phyloP scores from a whole-genome alignment of 2,888 invertebrate genomes.

The Scelioninae gen. 2 region DNA sequence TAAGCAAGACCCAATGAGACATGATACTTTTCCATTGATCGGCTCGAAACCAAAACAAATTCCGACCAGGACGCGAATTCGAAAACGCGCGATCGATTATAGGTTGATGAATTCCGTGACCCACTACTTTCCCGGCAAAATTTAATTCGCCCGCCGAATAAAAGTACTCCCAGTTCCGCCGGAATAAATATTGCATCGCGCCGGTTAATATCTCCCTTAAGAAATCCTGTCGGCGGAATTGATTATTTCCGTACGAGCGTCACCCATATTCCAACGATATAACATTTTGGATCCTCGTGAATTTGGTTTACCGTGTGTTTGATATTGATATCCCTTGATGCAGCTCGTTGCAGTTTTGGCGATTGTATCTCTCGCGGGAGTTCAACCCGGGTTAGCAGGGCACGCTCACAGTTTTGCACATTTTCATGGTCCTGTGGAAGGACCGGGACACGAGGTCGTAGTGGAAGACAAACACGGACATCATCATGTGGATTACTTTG shows the following conservation, averaged over 20 bases:
- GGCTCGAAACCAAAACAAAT: conserved; percentile 6
- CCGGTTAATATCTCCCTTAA: conserved; percentile 40
- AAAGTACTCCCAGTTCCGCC: conserved; percentile 3
- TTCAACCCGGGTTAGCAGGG: conserved; percentile 66
- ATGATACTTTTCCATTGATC: too few relatives aligned
- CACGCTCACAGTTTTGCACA: conserved; percentile 73
- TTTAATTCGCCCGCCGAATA: conserved; percentile 9
- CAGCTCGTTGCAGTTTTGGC: conserved; percentile 66
- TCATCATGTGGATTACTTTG: conserved; percentile 68
- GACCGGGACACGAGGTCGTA: conserved; percentile 67
- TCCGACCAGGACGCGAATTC: conserved; percentile 4
- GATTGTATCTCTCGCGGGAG: conserved; percentile 64
- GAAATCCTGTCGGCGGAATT: conserved; percentile 37
- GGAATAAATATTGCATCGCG: conserved; percentile 27
- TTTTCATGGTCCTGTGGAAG: conserved; percentile 72
- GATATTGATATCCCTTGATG: conserved; percentile 54
- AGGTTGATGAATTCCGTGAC: conserved; percentile 2
- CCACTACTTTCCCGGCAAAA: conserved; percentile 18
- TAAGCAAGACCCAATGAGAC: too few relatives aligned
- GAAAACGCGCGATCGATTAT: conserved; percentile 19
- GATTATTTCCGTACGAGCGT: conserved; percentile 25
- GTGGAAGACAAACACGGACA: conserved; percentile 70
- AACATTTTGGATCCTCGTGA: conserved; percentile 18
- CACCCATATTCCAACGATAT: conserved; percentile 16
- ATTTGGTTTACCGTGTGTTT: conserved; percentile 37